phyloP scores from a whole-genome alignment of 2,888 invertebrate species.

The Apotomis capreana region DNA sequence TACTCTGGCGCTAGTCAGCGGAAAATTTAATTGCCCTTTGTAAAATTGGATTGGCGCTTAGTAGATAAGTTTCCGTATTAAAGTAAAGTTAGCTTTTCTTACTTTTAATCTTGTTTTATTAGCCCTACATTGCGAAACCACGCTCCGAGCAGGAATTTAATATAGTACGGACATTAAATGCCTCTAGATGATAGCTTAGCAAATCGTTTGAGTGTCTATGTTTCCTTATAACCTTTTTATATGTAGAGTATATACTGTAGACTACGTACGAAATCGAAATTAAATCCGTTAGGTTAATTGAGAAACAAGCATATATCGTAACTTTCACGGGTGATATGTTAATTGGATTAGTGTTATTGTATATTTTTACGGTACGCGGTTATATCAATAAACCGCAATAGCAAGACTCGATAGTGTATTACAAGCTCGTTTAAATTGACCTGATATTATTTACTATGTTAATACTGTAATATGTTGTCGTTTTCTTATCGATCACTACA shows the following conservation, averaged over 20 bases:
- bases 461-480: constrained; percentile 5
- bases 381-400: constrained; percentile 17
- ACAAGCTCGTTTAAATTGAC: constrained; percentile 7
- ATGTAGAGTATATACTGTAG: too few relatives aligned
- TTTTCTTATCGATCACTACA: constrained; percentile 11
- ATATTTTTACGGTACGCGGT: constrained; percentile 23
- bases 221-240: too few relatives aligned
- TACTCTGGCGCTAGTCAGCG: constrained; percentile 3
- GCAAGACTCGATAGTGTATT: not conserved
- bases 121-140: not conserved
- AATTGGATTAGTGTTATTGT: constrained; percentile 25
- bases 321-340: constrained; percentile 10
- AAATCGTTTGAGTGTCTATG: not conserved
- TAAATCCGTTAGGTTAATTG: not conserved
- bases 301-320: not conserved
- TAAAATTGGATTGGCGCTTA: constrained; percentile 21
- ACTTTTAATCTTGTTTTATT: constrained; percentile 19
- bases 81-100: constrained; percentile 17
- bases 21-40: constrained; percentile 25
- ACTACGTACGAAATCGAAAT: too few relatives aligned
- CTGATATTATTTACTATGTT: constrained; percentile 8
- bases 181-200: not conserved
- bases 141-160: not conserved
- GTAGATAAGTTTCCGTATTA: constrained; percentile 16
- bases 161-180: not conserved